Conservation (phyloP, 2,888 invertebrate genomes). For the Parascotia fuliginaria region DNA sequence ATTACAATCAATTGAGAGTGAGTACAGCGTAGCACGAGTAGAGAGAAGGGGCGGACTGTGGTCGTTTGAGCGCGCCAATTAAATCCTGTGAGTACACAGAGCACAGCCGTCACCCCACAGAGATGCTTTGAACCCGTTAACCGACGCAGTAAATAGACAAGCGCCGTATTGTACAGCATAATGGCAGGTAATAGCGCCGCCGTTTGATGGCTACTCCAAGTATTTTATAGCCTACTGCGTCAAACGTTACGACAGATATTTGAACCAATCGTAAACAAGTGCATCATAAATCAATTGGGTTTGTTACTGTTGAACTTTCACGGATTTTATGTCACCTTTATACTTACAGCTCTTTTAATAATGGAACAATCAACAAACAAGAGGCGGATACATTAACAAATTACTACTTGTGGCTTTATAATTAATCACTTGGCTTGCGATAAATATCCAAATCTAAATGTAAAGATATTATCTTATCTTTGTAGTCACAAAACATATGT, state of each 20-base stretch:
- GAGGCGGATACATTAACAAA: too few species aligned
- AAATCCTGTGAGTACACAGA: conserved; percentile 18
- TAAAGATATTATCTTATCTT: too few species aligned
- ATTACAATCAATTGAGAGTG: too few species aligned
- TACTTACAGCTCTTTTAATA: conserved; percentile 23
- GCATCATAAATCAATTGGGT: conserved; percentile 34
- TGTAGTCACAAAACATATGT: too few species aligned
- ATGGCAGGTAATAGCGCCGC: conserved; percentile 34
- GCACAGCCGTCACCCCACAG: conserved; percentile 21
- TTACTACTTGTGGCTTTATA: too few species aligned
- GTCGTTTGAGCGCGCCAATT: conserved; percentile 37
- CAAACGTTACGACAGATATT: conserved; percentile 25
- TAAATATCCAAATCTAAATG: too few species aligned
- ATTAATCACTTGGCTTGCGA: too few species aligned
- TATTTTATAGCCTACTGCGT: conserved; percentile 32
- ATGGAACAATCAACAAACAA: too few species aligned
- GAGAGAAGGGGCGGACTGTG: conserved; percentile 23
- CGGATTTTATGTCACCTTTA: conserved; percentile 8
- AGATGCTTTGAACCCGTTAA: conserved; percentile 37
- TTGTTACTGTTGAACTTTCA: conserved; percentile 26
- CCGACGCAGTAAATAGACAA: conserved; percentile 33
- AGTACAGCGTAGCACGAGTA: conserved; percentile 19
- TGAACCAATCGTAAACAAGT: conserved; percentile 32
- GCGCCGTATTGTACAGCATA: conserved; percentile 21
- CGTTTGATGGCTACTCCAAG: conserved; percentile 31